Base-by-base conservation (phyloP, 2,113 vertebrate genomes). In the Danionella cerebrum region DNA sequence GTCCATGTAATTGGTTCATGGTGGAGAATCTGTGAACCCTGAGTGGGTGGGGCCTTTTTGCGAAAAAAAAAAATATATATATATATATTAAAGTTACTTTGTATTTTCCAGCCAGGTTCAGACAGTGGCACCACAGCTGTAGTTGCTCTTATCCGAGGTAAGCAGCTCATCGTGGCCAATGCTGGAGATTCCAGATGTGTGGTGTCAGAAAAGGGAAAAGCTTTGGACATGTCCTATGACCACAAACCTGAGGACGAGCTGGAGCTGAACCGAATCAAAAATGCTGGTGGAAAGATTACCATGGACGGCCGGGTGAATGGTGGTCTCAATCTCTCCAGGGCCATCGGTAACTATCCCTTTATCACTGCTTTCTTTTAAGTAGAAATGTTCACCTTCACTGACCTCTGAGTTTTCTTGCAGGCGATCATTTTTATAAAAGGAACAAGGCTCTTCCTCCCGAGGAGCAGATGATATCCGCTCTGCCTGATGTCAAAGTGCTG, bases 381-480 rank as follows among this genome's bases (percentile, higher is more conserved):
- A n/a, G n/a, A n/a, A n/a, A n/a, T n/a, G n/a, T n/a, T n/a, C n/a
- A n/a, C n/a, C n/a, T n/a, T 7, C 9, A 21, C 14, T 19, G n/a
- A 47, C n/a, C 52, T 5, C 22, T 16, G 19, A n/a, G 11, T 35
- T 60, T 45, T 51, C 12, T 72, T 53, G 12, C 22, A 99, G 96
- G 96, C 50, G 96, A 99, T 80, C 96, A 99, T 82, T 97, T 98
- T 83, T 99, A 99, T 70, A 99, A 99, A 81, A 88, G 96, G 75
- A 99, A 99, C 87, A 94, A 92, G 84, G 86, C 86, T 59, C 87
- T 99, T 39, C 91, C 93, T 6, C 90, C 96, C 0, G 94, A 98
- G 64, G 94, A 99, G 71, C 96, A 99, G 84, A 99, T 99, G 96
- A 99, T 99, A 76, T 98, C 96, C 11, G 89, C 95, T 2, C 80